Evolutionary conservation across 2,888 invertebrate species (phyloP).

Genomic region (Tenthredo notha): DNA sequence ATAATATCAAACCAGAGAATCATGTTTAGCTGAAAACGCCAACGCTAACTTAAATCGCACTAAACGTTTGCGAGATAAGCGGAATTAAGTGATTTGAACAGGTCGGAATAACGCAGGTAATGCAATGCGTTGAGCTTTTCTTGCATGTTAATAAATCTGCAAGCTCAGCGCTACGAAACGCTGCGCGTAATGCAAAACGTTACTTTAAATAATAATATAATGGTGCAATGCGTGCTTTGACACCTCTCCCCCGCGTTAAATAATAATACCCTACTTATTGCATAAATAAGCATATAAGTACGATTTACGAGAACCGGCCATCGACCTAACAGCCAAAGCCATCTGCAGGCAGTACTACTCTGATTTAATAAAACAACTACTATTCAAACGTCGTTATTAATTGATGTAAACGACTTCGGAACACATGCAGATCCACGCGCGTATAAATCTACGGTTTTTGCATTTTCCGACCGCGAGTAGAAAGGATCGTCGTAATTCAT

Average conservation of each 20-base stretch:
- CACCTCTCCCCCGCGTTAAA: conserved; percentile 6
- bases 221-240: not conserved
- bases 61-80: conserved; percentile 22
- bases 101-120: not conserved
- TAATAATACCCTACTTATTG: conserved; percentile 7
- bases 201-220: not conserved
- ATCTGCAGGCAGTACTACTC: not conserved
- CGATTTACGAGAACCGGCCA: not conserved
- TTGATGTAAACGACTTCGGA: conserved; percentile 33
- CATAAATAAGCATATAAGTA: not conserved
- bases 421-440: not conserved
- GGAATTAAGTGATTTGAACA: too few species aligned
- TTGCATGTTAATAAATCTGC: too few species aligned
- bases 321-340: not conserved
- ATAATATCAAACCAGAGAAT: not conserved
- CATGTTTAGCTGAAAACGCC: not conserved
- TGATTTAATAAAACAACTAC: conserved; percentile 27
- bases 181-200: not conserved
- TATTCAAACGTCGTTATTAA: conserved; percentile 33
- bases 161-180: not conserved
- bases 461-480: not conserved
- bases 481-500: not conserved
- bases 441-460: not conserved
- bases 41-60: conserved; percentile 8
- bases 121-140: not conserved